These are phyloP conservation scores for Stenichneumon culpator DNA, from an alignment of 2,888 invertebrate species.

Conservation along the genomic window DNA sequence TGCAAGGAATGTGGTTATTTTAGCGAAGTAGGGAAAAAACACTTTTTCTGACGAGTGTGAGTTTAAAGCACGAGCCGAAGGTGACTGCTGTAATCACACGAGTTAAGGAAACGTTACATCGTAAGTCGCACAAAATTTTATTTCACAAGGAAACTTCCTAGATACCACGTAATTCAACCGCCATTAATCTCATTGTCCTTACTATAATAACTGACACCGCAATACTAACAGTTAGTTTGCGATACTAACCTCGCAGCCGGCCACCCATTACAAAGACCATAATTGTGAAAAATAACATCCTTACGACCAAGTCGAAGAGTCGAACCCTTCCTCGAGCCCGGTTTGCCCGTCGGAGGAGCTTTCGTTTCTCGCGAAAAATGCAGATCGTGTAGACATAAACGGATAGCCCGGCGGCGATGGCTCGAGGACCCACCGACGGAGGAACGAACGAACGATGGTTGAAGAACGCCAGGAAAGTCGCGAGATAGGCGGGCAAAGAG, in stretches of 20 bases:
- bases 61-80: too few relatives aligned
- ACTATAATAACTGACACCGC: background rate
- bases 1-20: too few relatives aligned
- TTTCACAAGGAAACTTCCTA: background rate
- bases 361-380: constrained; percentile 60
- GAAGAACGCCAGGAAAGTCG: constrained; percentile 32
- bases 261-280: background rate
- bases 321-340: background rate
- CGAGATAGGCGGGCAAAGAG: constrained; percentile 57
- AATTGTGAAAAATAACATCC: background rate
- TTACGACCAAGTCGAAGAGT: background rate
- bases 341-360: background rate
- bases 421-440: constrained; percentile 13
- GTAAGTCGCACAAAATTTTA: too few relatives aligned
- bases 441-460: constrained; percentile 13
- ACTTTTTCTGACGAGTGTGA: too few relatives aligned
- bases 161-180: background rate
- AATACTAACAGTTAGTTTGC: background rate
- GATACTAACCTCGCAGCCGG: background rate
- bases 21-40: too few relatives aligned
- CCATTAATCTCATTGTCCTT: background rate
- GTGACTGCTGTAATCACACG: too few relatives aligned
- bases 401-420: constrained; percentile 44
- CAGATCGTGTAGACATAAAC: constrained; percentile 69
- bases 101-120: too few relatives aligned